phyloP scores from a whole-genome alignment of 2,797 vertebrate genomes.

The Clamator glandarius region DNA sequence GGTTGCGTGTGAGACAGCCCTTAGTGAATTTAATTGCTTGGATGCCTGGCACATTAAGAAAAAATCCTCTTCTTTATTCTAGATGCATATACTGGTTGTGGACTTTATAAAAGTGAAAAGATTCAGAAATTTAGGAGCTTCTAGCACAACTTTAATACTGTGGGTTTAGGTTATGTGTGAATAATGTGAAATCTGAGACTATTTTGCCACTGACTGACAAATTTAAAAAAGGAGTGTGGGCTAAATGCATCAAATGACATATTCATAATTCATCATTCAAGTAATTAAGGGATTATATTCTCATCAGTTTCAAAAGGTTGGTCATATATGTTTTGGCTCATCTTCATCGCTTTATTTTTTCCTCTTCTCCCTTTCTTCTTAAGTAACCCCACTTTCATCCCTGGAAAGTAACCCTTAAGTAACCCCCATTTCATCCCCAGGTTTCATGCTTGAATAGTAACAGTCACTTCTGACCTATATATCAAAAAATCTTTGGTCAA shows the following conservation, averaged over 20 bases:
- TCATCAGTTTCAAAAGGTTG: neutral
- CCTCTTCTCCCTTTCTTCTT: neutral
- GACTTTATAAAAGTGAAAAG: neutral
- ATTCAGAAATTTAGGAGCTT: neutral
- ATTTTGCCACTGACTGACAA: neutral
- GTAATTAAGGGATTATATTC: neutral
- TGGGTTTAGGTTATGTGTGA: neutral
- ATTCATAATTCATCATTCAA: constrained; percentile 30
- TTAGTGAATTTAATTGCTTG: neutral
- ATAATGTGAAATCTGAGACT: neutral
- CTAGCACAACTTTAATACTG: neutral
- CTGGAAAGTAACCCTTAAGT: neutral
- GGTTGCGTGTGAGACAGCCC: neutral
- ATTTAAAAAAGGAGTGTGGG: neutral
- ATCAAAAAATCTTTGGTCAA: neutral
- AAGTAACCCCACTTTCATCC: neutral
- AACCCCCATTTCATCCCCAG: neutral
- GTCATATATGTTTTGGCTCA: neutral
- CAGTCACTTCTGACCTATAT: fast-evolving
- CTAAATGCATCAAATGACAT: neutral
- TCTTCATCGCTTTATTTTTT: neutral
- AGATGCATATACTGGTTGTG: neutral
- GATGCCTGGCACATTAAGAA: neutral
- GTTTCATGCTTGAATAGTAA: neutral
- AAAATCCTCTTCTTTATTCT: neutral